phyloP scores from a whole-genome alignment of 2,888 invertebrate genomes.

The Osedax fenrisi region DNA sequence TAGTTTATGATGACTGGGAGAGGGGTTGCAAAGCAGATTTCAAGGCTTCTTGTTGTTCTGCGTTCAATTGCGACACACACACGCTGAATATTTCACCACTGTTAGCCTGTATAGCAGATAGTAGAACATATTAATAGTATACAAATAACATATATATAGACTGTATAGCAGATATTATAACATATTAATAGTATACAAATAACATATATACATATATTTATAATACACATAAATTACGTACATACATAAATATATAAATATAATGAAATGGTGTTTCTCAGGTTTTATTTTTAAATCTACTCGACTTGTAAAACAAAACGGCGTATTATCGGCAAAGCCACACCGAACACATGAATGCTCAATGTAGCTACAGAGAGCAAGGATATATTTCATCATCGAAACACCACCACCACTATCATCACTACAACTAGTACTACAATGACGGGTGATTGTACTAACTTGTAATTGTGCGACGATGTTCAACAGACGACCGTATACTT shows the following conservation, averaged over 20 bases:
- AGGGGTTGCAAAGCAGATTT: conserved; percentile 11
- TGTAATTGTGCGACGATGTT: conserved; percentile 75
- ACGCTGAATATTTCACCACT: conserved; percentile 68
- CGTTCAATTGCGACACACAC: conserved; percentile 64
- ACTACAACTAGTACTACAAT: neutral
- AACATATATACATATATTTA: too few species aligned
- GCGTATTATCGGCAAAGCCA: too few species aligned
- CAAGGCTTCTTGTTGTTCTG: conserved; percentile 72
- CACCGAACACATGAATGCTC: too few species aligned
- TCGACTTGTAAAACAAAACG: too few species aligned
- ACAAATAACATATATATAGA: neutral
- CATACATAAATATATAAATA: too few species aligned
- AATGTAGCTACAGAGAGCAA: neutral
- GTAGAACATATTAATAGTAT: conserved; percentile 10
- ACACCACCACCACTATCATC: neutral
- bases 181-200: too few species aligned
- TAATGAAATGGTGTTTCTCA: too few species aligned
- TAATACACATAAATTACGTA: too few species aligned
- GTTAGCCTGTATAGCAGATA: conserved; percentile 40
- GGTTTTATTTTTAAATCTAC: too few species aligned
- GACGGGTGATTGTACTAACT: conserved; percentile 54
- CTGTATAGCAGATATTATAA: too few species aligned
- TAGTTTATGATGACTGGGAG: too few species aligned
- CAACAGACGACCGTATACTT: conserved; percentile 67
- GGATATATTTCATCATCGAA: neutral